phyloP scores from a whole-genome alignment of 2,797 vertebrate genomes.

The Gymnothorax reevesii region DNA sequence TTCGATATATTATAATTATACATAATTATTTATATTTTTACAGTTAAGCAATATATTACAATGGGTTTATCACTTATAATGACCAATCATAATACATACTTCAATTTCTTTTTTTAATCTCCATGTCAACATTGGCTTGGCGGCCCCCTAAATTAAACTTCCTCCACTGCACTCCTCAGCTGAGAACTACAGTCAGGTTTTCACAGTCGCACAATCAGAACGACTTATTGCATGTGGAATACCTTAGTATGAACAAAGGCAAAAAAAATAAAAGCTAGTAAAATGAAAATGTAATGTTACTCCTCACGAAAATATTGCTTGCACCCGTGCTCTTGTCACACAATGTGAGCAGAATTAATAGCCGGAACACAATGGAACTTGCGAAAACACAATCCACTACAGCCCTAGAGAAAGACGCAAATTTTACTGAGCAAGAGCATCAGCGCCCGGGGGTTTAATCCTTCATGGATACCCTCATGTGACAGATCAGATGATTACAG shows the following conservation, averaged over 20 bases:
- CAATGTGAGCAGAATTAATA: neutral
- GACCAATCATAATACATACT: no score
- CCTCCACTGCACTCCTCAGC: neutral
- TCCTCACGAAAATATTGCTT: neutral
- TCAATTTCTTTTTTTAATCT: no score
- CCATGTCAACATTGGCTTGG: no score
- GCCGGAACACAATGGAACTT: slow-evolving; percentile 15
- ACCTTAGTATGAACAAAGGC: neutral
- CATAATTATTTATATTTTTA: no score
- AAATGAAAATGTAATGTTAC: neutral
- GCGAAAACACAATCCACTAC: neutral
- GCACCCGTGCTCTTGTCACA: neutral
- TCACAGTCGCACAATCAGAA: neutral
- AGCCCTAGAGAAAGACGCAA: neutral
- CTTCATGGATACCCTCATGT: slow-evolving; percentile 49
- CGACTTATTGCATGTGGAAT: neutral
- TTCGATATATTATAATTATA: no score
- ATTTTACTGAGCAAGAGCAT: neutral
- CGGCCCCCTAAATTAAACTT: slow-evolving; percentile 3
- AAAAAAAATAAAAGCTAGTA: neutral
- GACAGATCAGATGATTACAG: slow-evolving; percentile 66
- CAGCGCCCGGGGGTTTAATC: neutral
- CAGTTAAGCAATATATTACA: no score
- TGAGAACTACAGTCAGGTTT: neutral
- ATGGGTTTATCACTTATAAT: no score